Percentiles rank a stretch among this genome's conserved stretches.
phyloP scores from a whole-genome alignment of 1,140 invertebrate species.

The Drosophila watanabei region DNA sequence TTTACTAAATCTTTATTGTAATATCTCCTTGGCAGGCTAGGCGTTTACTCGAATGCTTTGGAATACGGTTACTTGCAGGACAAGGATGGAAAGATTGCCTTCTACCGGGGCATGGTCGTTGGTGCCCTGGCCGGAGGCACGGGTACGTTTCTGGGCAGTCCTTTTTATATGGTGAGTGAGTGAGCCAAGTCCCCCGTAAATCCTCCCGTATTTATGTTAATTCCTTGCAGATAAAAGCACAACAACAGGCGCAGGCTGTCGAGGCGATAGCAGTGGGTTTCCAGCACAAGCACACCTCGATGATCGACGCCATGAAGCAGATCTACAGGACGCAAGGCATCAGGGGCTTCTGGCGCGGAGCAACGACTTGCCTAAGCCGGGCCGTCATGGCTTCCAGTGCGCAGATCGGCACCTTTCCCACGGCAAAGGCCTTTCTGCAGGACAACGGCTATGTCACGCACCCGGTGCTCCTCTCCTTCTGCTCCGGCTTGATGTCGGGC shows the following conservation, averaged over 20 bases:
- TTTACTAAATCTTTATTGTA: neutral
- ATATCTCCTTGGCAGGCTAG: neutral
- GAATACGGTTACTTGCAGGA: conserved; percentile 16
- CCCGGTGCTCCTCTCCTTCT: conserved; percentile 89
- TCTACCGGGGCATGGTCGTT: conserved; percentile 16
- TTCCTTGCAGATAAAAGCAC: conserved; percentile 90
- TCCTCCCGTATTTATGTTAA: neutral
- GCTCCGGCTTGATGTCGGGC: conserved; percentile 92
- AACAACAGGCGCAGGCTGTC: conserved; percentile 93
- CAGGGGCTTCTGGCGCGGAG: conserved; percentile 91
- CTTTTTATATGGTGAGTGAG: conserved; percentile 31
- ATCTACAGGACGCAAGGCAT: conserved; percentile 91
- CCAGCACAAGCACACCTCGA: conserved; percentile 92
- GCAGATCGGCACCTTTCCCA: conserved; percentile 94
- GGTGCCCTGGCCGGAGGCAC: conserved; percentile 10
- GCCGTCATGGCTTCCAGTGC: conserved; percentile 93
- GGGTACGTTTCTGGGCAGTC: conserved; percentile 6
- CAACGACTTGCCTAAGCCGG: conserved; percentile 90
- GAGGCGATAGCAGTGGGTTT: conserved; percentile 93
- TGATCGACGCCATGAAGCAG: conserved; percentile 88
- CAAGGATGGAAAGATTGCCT: neutral
- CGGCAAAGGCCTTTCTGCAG: conserved; percentile 87
- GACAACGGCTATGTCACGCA: conserved; percentile 86
- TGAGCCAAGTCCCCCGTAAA: neutral
- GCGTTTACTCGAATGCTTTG: conserved; percentile 20